A percentile compares a stretch with the other conserved stretches of the same genome.
These are phyloP conservation scores for Buphagus erythrorhynchus DNA, from an alignment of 2,797 vertebrate genomes.

Conservation along the genomic window DNA sequence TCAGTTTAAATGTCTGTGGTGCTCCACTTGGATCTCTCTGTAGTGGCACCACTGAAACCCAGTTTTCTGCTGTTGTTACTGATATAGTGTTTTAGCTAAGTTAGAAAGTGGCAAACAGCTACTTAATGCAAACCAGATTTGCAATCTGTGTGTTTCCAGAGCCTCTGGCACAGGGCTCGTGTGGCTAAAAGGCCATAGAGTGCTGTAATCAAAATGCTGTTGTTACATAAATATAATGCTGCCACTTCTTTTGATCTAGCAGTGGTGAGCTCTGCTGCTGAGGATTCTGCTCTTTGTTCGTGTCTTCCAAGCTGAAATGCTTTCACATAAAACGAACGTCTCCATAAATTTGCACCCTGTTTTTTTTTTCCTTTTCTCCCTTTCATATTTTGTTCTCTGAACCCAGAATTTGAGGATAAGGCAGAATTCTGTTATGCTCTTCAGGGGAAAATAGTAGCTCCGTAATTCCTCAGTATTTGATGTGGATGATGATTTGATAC, in stretches of 20 bases:
- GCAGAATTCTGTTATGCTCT: not conserved
- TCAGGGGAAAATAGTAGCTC: not conserved
- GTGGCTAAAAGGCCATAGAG: constrained; percentile 34
- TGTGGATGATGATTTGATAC: constrained; percentile 3
- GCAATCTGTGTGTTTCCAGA: constrained; percentile 48
- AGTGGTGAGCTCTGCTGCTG: not conserved
- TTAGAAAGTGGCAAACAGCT: constrained; percentile 35
- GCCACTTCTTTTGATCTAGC: constrained; percentile 45
- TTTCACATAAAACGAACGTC: not conserved
- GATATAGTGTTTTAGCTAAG: not conserved
- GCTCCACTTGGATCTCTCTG: not conserved
- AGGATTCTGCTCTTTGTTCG: not conserved
- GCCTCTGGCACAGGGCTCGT: constrained; percentile 11
- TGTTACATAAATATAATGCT: constrained; percentile 47
- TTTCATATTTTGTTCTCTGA: not conserved
- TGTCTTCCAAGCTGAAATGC: not conserved
- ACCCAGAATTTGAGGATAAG: not conserved
- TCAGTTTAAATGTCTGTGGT: not conserved
- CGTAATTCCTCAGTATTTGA: not conserved
- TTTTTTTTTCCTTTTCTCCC: not conserved
- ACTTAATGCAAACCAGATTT: constrained; percentile 63
- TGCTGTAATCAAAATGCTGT: constrained; percentile 27
- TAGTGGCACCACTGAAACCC: not conserved
- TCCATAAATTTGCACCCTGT: not conserved
- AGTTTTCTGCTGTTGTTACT: not conserved